Evolutionary conservation across 2,888 invertebrate species (phyloP).

Genomic region (Ferdinandea cuprea): DNA sequence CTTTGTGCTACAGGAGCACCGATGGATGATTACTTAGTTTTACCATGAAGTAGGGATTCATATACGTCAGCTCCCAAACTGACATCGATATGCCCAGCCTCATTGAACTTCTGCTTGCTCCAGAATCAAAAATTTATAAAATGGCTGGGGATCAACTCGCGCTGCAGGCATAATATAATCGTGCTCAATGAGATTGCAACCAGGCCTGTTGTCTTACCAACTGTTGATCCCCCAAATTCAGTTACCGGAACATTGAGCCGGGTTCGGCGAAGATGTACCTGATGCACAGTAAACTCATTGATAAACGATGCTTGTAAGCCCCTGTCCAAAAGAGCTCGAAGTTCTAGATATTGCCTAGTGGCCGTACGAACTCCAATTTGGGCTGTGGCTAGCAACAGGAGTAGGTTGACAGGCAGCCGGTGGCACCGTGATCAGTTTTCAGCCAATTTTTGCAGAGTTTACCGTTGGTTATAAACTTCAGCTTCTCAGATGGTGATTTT

Average conservation of each 20-base stretch:
- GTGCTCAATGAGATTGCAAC: constrained; percentile 8
- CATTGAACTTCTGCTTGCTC: constrained; percentile 54
- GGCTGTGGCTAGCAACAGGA: neutral
- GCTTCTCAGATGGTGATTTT: constrained; percentile 18
- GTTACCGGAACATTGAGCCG: constrained; percentile 28
- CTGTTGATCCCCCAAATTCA: constrained; percentile 26
- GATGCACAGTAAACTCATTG: constrained; percentile 53
- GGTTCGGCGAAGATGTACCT: constrained; percentile 33
- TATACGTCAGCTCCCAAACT: constrained; percentile 59
- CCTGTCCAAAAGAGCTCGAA: constrained; percentile 35
- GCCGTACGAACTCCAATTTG: neutral
- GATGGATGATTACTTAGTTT: constrained; percentile 8
- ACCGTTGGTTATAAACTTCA: constrained; percentile 9
- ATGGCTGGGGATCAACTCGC: neutral
- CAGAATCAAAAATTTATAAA: constrained; percentile 46
- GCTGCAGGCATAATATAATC: too few species aligned
- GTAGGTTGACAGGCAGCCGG: constrained; percentile 26
- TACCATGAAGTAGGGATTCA: constrained; percentile 43
- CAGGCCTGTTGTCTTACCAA: constrained; percentile 32
- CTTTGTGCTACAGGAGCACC: constrained; percentile 39
- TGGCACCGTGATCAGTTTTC: constrained; percentile 33
- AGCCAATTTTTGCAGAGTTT: constrained; percentile 33
- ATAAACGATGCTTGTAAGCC: constrained; percentile 58
- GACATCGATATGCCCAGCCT: constrained; percentile 51
- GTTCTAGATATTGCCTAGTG: constrained; percentile 9